phyloP scores from a whole-genome alignment of 2,888 invertebrate genomes.

The Zaprionus obscuricornis region DNA sequence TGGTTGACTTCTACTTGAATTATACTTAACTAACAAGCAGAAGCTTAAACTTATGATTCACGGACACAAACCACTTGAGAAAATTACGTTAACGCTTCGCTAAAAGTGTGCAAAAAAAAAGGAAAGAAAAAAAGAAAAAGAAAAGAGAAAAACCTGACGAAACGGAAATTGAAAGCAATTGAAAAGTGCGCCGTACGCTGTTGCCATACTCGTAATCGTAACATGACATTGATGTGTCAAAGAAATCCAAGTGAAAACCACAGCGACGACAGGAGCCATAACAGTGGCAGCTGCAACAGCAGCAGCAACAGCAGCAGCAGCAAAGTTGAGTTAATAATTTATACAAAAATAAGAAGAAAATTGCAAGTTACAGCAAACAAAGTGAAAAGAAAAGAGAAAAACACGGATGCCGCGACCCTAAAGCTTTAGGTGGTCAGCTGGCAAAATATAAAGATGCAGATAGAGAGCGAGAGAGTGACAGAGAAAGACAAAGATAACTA shows the following conservation, averaged over 20 bases:
- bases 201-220: no score
- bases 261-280: neutral
- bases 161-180: constrained; percentile 53
- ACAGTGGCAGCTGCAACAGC: constrained; percentile 14
- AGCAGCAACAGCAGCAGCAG: constrained; percentile 8
- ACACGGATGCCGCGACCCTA: constrained; percentile 17
- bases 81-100: no score
- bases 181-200: no score
- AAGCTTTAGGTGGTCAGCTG: no score
- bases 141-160: constrained; percentile 26
- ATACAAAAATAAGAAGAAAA: constrained; percentile 2
- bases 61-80: no score
- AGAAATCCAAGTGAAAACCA: constrained; percentile 2
- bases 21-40: no score
- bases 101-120: neutral
- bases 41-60: no score
- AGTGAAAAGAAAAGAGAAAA: neutral
- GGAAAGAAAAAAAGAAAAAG: neutral
- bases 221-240: constrained; percentile 36
- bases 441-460: no score
- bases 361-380: neutral
- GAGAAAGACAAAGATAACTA: no score
- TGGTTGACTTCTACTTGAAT: no score
- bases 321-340: constrained; percentile 40
- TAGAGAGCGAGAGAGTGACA: neutral